Conservation (phyloP, 2,113 vertebrate genomes). For the Alouatta palliata region DNA sequence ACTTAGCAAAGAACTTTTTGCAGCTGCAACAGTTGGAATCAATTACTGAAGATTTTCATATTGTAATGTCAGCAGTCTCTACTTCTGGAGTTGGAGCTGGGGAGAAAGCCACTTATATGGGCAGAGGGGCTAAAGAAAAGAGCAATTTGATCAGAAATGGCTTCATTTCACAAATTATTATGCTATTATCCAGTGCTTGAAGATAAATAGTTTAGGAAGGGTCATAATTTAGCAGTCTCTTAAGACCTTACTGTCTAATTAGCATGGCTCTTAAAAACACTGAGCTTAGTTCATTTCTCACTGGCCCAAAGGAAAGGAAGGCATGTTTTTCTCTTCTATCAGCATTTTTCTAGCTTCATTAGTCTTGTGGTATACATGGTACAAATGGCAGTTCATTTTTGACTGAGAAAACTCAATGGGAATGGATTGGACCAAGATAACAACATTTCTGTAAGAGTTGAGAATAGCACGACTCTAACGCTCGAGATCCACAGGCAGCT, state of each 20-base stretch:
- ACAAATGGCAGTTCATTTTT: constrained; percentile 39
- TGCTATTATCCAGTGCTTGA: constrained; percentile 48
- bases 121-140: neutral
- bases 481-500: neutral
- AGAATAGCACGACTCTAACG: neutral
- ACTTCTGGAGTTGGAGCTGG: neutral
- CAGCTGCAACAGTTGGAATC: constrained; percentile 70
- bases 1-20: constrained; percentile 73
- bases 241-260: constrained; percentile 61
- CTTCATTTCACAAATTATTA: constrained; percentile 61
- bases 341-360: constrained; percentile 43
- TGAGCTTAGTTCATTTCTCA: constrained; percentile 54
- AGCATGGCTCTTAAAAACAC: constrained; percentile 46
- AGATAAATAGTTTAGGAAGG: constrained; percentile 42
- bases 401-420: constrained; percentile 24
- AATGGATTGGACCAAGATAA: neutral
- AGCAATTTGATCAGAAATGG: constrained; percentile 56
- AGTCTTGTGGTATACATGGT: neutral
- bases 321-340: neutral
- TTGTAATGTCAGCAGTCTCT: constrained; percentile 40
- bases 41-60: constrained; percentile 65
- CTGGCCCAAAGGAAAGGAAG: neutral
- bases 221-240: constrained; percentile 56
- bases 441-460: neutral
- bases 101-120: constrained; percentile 16